A percentile compares a stretch with the other conserved stretches of the same genome.
phyloP scores from a whole-genome alignment of 2,797 vertebrate species.

The Tachyglossus aculeatus region DNA sequence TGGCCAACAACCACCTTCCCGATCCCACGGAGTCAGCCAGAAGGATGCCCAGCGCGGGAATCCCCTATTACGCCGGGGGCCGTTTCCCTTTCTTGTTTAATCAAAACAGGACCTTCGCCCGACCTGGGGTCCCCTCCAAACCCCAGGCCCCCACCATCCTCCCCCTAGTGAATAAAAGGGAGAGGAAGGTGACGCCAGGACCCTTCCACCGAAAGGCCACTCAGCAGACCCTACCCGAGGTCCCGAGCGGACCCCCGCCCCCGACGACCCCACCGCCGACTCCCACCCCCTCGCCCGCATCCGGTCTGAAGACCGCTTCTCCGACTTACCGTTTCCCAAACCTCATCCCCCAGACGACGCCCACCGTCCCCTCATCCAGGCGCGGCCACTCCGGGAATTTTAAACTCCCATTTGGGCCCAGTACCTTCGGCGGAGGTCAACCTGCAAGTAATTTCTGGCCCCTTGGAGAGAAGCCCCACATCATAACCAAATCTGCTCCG shows the following conservation, averaged over 20 bases:
- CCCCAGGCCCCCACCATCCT: constrained; percentile 11
- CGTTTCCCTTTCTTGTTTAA: constrained; percentile 62
- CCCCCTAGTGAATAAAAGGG: constrained; percentile 8
- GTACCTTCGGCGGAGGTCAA: constrained; percentile 3
- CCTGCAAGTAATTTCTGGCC: constrained; percentile 60
- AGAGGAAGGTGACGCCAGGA: background rate
- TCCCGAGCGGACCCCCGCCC: constrained; percentile 40
- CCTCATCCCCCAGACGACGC: background rate
- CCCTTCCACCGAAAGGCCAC: constrained; percentile 31
- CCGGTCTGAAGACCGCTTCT: background rate
- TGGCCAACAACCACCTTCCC: constrained; percentile 75
- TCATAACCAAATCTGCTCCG: constrained; percentile 68
- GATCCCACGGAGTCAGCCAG: constrained; percentile 56
- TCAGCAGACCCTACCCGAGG: constrained; percentile 29
- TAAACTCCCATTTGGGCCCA: constrained; percentile 50
- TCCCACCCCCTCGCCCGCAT: background rate
- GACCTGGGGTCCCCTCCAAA: constrained; percentile 37
- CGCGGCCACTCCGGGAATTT: constrained; percentile 16
- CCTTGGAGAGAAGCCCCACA: constrained; percentile 76
- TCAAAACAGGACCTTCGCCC: constrained; percentile 57
- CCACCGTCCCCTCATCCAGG: constrained; percentile 44
- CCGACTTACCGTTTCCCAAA: constrained; percentile 4
- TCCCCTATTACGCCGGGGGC: constrained; percentile 48
- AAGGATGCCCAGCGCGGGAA: constrained; percentile 48
- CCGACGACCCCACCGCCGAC: background rate